Percentiles rank a stretch among this genome's conserved stretches.
Evolutionary conservation across 2,797 vertebrate genomes (phyloP).

Genomic region (Squalus acanthias): DNA sequence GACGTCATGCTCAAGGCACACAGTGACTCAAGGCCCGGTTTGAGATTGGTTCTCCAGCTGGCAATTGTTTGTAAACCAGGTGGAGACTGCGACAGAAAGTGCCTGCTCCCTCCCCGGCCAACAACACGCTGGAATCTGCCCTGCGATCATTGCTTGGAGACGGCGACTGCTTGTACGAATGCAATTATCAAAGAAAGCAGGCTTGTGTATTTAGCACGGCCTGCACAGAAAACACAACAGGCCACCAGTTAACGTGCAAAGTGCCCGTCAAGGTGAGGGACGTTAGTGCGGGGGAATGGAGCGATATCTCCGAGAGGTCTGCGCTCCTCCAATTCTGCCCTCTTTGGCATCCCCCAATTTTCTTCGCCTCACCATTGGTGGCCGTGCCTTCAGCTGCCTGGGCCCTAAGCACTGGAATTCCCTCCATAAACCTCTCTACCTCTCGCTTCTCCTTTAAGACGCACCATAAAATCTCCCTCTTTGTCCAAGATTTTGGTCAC

Average conservation of each 20-base stretch:
- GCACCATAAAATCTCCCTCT: too few species aligned
- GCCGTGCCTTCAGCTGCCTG: too few species aligned
- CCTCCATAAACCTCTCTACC: too few species aligned
- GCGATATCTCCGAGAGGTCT: too few species aligned
- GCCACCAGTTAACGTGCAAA: background rate
- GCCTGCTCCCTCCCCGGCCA: too few species aligned
- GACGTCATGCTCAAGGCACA: background rate
- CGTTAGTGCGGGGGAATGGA: too few species aligned
- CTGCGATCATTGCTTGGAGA: background rate
- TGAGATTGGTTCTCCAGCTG: background rate
- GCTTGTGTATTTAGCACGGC: too few species aligned
- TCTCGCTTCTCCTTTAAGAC: background rate
- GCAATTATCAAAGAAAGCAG: background rate
- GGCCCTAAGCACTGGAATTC: background rate
- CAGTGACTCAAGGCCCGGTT: background rate
- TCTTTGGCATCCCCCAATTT: too few species aligned
- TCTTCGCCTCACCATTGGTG: too few species aligned
- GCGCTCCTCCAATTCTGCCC: too few species aligned
- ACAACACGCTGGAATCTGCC: background rate
- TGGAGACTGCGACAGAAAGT: background rate
- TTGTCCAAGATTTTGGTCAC: too few species aligned
- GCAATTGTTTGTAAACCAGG: background rate
- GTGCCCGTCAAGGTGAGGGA: background rate
- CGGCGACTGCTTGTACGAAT: fast-evolving
- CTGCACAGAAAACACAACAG: background rate